phyloP scores from a whole-genome alignment of 30 jellyfish, hydroid and myxozoan genomes.

The Turritopsis rubra region DNA sequence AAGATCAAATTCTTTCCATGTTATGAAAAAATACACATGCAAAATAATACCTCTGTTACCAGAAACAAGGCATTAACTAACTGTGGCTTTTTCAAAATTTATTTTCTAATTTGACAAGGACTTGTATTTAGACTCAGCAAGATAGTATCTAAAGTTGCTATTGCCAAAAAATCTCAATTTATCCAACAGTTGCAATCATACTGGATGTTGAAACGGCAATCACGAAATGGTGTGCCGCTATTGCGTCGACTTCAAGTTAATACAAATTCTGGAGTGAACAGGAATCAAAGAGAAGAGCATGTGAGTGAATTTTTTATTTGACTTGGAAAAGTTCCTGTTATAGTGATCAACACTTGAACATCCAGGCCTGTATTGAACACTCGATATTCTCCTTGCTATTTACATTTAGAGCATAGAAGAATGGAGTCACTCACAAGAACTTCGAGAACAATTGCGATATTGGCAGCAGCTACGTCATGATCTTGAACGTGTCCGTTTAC shows the following conservation, averaged over 20 bases:
- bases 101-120: not conserved
- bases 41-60: too few relatives aligned
- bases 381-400: not conserved
- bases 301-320: not conserved
- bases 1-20: too few relatives aligned
- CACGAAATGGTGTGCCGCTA: slow-evolving; percentile 97
- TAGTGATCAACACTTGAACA: not conserved
- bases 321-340: not conserved
- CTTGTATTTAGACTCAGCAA: slow-evolving; percentile 58
- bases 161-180: slow-evolving; percentile 84
- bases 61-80: too few relatives aligned
- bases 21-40: too few relatives aligned
- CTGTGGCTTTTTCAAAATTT: not conserved
- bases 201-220: slow-evolving; percentile 96
- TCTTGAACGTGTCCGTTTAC: slow-evolving; percentile 79
- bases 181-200: slow-evolving; percentile 90
- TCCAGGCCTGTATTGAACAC: not conserved
- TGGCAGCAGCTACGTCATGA: slow-evolving; percentile 99
- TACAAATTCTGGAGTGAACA: slow-evolving; percentile 56
- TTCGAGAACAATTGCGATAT: slow-evolving; percentile 83
- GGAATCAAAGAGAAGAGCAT: slow-evolving; percentile 67
- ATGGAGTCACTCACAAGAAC: slow-evolving; percentile 75
- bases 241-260: slow-evolving; percentile 84
- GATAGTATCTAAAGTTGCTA: slow-evolving; percentile 85
- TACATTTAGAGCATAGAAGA: slow-evolving; percentile 32